Evolutionary conservation across 2,888 invertebrate species (phyloP).

Genomic region (Seira sanloemensis): DNA sequence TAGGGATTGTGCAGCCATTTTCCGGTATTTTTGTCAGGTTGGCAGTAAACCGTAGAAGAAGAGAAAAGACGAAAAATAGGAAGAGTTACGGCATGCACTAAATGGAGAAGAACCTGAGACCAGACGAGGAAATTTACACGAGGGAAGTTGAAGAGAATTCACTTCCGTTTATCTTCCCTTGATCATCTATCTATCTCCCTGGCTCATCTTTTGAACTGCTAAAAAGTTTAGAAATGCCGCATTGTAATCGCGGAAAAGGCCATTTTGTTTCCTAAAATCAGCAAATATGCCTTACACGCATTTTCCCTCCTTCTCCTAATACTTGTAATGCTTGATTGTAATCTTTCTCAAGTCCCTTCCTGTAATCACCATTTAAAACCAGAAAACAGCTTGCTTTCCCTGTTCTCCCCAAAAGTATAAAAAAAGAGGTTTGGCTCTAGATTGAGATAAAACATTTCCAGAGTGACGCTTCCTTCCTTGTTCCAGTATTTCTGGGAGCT

Average conservation of each 20-base stretch:
- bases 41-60: background rate
- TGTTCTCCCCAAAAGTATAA: too few species aligned
- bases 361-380: background rate
- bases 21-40: conserved; percentile 4
- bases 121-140: conserved; percentile 5
- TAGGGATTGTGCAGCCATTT: conserved; percentile 1
- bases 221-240: conserved; percentile 14
- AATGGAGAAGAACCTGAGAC: conserved; percentile 1
- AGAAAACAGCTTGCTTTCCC: background rate
- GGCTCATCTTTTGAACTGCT: conserved; percentile 16
- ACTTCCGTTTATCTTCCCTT: conserved; percentile 20
- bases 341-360: background rate
- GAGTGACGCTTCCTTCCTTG: too few species aligned
- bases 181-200: conserved; percentile 17
- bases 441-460: too few species aligned
- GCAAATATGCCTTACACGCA: conserved; percentile 6
- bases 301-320: conserved; percentile 23
- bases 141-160: conserved; percentile 17
- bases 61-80: too few species aligned
- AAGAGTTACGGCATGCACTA: too few species aligned
- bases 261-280: background rate
- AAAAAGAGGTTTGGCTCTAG: too few species aligned
- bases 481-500: too few species aligned
- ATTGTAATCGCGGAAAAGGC: conserved; percentile 1
- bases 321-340: background rate